Evolutionary conservation across 2,113 vertebrate species (phyloP).

Genomic region (Baryphthengus martii): DNA sequence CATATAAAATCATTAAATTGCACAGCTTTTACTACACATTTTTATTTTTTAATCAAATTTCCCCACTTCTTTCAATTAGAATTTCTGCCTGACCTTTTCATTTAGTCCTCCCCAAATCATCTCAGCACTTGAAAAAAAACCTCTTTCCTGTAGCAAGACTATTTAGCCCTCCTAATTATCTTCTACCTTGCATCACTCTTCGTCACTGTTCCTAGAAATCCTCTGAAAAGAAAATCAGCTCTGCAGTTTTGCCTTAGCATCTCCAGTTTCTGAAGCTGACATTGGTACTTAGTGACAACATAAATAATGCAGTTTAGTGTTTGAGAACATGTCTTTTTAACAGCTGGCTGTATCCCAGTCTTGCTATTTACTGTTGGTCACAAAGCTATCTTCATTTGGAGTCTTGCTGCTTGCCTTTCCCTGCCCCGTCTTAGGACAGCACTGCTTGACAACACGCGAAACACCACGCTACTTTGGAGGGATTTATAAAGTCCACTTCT

Average conservation of each 20-base stretch:
- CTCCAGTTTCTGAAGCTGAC: not conserved
- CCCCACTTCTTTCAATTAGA: not conserved
- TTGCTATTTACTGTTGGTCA: not conserved
- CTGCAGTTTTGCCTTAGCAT: not conserved
- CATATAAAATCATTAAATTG: not conserved
- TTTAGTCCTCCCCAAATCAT: not conserved
- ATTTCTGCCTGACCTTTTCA: not conserved
- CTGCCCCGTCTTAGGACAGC: not conserved
- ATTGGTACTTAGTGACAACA: not conserved
- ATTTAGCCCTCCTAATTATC: not conserved
- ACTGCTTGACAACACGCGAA: not conserved
- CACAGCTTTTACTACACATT: not conserved
- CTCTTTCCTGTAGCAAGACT: not conserved
- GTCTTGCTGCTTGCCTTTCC: not conserved
- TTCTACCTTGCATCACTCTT: not conserved
- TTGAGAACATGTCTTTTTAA: not conserved
- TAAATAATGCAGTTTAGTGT: conserved; percentile 3
- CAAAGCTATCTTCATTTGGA: not conserved
- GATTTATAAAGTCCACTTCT: conserved; percentile 22
- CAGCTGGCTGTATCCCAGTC: not conserved
- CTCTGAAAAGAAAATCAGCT: not conserved
- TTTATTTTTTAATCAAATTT: not conserved
- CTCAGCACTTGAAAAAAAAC: not conserved
- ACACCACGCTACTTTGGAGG: not conserved
- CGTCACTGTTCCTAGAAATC: not conserved